Evolutionary conservation across 37 sponge, comb jelly and placozoan species (phyloP).

Genomic region (Mnemiopsis leidyi): DNA sequence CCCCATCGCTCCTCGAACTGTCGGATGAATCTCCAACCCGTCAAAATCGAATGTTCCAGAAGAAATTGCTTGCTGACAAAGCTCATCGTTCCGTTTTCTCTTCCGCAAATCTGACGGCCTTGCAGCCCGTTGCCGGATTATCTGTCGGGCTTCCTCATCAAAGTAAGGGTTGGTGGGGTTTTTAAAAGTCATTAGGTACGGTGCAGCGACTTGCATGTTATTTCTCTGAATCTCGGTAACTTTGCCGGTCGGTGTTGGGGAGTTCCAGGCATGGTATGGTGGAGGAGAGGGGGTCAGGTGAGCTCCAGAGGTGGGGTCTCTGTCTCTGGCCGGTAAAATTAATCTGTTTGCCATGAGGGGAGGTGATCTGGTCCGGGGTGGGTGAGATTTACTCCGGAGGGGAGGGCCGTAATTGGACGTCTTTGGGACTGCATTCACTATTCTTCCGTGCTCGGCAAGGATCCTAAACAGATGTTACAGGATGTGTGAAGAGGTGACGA

Average conservation of each 20-base stretch:
- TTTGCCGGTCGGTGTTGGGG: neutral
- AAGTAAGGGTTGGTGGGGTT: conserved; percentile 7
- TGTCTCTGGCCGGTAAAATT: neutral
- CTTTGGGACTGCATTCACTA: neutral
- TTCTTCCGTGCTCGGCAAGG: neutral
- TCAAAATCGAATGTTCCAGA: conserved; percentile 21
- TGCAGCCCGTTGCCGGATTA: neutral
- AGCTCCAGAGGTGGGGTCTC: too few relatives aligned
- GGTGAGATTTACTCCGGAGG: neutral
- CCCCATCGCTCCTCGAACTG: neutral
- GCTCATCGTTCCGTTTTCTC: neutral
- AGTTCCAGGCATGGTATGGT: neutral
- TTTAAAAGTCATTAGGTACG: conserved; percentile 14
- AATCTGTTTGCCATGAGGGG: neutral
- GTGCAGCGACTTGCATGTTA: neutral
- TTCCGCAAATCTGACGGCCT: neutral
- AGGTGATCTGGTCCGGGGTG: neutral
- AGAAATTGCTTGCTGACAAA: neutral
- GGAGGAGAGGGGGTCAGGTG: neutral
- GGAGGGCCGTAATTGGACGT: neutral
- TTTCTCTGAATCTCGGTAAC: neutral
- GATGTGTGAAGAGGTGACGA: neutral
- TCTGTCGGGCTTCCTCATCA: neutral
- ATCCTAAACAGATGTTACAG: neutral
- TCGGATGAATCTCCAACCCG: neutral